phyloP scores from a whole-genome alignment of 2,888 invertebrate species.

The Zaprionus bogoriensis region DNA sequence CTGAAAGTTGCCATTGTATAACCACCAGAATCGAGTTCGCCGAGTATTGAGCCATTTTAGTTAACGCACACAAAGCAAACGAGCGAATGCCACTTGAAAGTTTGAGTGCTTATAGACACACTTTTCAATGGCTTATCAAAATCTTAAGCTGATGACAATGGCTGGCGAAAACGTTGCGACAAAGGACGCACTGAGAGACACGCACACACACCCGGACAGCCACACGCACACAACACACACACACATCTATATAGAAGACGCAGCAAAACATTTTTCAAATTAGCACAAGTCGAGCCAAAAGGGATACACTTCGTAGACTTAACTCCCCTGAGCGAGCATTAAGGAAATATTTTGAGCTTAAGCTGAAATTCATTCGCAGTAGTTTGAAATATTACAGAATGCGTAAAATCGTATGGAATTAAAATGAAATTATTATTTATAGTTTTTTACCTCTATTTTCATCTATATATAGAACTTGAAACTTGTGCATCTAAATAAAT shows the following conservation, averaged over 20 bases:
- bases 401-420: not conserved
- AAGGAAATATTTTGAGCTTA: not conserved
- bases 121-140: conserved; percentile 73
- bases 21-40: conserved; percentile 13
- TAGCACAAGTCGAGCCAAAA: conserved; percentile 41
- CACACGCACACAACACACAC: conserved; percentile 8
- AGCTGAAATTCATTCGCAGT: not conserved
- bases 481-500: not conserved
- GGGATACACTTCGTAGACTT: conserved; percentile 5
- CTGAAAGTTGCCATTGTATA: conserved; percentile 27
- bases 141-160: conserved; percentile 69
- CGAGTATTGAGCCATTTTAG: conserved; percentile 57
- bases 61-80: conserved; percentile 45
- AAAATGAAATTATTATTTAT: too few species aligned
- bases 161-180: conserved; percentile 22
- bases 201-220: conserved; percentile 10
- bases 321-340: not conserved
- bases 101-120: conserved; percentile 71
- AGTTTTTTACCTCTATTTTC: too few species aligned
- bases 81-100: conserved; percentile 52
- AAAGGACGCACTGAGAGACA: conserved; percentile 34
- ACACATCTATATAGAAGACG: conserved; percentile 6
- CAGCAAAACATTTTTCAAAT: conserved; percentile 54
- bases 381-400: not conserved
- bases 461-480: too few species aligned